Percentiles rank a stretch among this genome's conserved stretches.
Evolutionary conservation across 2,797 vertebrate genomes (phyloP).

Genomic region (Holocentrus rufus): DNA sequence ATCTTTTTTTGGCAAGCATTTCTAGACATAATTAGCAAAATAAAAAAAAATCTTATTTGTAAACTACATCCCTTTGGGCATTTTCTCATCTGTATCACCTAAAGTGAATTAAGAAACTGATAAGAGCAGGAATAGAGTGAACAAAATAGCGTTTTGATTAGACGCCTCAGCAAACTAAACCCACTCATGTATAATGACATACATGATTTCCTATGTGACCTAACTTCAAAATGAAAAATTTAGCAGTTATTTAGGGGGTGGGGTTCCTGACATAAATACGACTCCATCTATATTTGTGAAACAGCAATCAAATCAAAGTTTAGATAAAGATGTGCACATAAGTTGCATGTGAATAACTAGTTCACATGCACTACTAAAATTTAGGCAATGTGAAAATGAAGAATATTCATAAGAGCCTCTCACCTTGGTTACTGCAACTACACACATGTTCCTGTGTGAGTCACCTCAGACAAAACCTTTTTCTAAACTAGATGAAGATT

Average conservation of each 20-base stretch:
- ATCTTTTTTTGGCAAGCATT: not conserved
- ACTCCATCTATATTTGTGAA: not conserved
- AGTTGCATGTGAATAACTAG: slow-evolving; percentile 4
- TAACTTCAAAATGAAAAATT: not conserved
- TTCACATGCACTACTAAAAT: no score
- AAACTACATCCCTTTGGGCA: not conserved
- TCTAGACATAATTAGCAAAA: slow-evolving; percentile 6
- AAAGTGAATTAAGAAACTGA: not conserved
- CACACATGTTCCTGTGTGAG: not conserved
- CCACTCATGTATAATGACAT: not conserved
- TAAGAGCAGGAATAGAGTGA: not conserved
- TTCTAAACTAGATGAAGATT: slow-evolving; percentile 1
- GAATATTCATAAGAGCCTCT: not conserved
- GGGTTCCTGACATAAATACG: not conserved
- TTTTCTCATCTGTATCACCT: not conserved
- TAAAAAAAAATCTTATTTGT: not conserved
- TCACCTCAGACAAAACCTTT: not conserved
- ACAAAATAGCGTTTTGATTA: not conserved
- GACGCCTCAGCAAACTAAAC: not conserved
- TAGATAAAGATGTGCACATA: not conserved
- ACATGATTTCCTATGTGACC: not conserved
- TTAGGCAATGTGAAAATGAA: not conserved
- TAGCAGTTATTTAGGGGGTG: not conserved
- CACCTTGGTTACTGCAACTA: not conserved
- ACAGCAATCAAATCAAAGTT: not conserved